These are phyloP conservation scores for Alcedo quadribrachys DNA, from an alignment of 2,797 vertebrate species.

Conservation along the genomic window DNA sequence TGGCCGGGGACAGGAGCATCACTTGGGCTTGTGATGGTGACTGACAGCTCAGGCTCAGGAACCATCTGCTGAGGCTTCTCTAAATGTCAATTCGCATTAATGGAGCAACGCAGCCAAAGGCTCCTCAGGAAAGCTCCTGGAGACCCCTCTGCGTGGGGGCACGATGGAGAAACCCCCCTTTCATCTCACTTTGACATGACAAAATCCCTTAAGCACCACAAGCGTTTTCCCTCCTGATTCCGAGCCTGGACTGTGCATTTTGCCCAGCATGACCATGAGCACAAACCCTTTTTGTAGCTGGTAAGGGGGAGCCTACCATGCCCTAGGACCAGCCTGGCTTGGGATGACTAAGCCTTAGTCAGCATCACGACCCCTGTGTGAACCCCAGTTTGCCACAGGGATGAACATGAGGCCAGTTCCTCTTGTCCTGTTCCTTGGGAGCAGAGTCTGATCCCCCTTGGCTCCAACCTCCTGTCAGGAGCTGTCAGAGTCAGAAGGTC, in stretches of 20 bases:
- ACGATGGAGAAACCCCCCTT: accelerated
- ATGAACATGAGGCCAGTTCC: no score
- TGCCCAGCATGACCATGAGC: accelerated
- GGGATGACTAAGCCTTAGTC: neutral
- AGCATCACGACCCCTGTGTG: neutral
- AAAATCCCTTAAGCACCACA: accelerated
- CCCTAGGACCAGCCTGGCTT: accelerated
- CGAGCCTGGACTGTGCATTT: accelerated
- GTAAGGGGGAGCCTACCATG: accelerated
- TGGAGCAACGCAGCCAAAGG: neutral
- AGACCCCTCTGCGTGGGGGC: accelerated
- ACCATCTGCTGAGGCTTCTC: constrained; percentile 67
- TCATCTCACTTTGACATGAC: neutral
- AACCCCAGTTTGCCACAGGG: accelerated
- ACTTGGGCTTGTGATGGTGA: constrained; percentile 7
- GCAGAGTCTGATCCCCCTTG: no score
- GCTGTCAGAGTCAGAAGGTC: no score
- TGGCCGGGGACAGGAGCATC: neutral
- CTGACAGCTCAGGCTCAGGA: constrained; percentile 18
- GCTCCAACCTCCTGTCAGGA: no score
- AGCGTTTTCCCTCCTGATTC: neutral
- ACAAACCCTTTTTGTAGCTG: accelerated
- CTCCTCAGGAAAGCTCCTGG: neutral
- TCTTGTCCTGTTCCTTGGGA: no score
- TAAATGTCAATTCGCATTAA: constrained; percentile 26